Evolutionary conservation across 1,140 invertebrate species (phyloP).

Genomic region (Aradophagus sp.): DNA sequence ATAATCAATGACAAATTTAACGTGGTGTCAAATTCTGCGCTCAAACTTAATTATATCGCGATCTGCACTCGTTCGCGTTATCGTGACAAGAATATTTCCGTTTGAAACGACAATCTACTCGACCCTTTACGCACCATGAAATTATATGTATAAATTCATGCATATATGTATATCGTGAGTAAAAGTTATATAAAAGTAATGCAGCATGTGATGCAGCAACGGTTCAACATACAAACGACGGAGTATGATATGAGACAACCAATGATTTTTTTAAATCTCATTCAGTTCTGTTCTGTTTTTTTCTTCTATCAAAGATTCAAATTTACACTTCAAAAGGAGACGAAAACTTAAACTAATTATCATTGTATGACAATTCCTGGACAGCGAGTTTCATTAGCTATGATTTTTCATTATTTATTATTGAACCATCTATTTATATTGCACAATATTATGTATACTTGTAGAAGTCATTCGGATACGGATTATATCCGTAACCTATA

Average conservation of each 20-base stretch:
- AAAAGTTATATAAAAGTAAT: slow-evolving; percentile 17
- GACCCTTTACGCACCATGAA: slow-evolving; percentile 49
- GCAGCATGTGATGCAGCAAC: slow-evolving; percentile 35
- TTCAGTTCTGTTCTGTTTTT: too few species aligned
- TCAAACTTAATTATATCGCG: background rate
- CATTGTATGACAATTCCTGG: too few species aligned
- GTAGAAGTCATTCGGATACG: slow-evolving; percentile 72
- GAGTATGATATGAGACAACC: slow-evolving; percentile 23
- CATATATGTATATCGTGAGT: slow-evolving; percentile 43
- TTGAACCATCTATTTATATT: slow-evolving; percentile 72
- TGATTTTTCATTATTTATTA: too few species aligned
- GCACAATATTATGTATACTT: slow-evolving; percentile 69
- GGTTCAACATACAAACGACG: slow-evolving; percentile 17
- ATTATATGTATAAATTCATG: slow-evolving; percentile 36
- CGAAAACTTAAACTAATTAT: too few species aligned
- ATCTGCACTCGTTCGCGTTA: background rate
- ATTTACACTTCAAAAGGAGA: too few species aligned
- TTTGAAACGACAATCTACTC: slow-evolving; percentile 48
- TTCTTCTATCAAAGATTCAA: too few species aligned
- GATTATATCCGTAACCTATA: slow-evolving; percentile 71
- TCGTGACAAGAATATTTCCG: slow-evolving; percentile 16
- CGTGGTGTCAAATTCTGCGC: too few species aligned
- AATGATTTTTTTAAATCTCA: slow-evolving; percentile 9
- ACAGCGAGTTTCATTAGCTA: too few species aligned
- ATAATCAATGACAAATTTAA: too few species aligned